Evolutionary conservation across 2,113 vertebrate species (phyloP), one percentile per base, ranked within the genome.

Genomic region (Oryzias javanicus): DNA sequence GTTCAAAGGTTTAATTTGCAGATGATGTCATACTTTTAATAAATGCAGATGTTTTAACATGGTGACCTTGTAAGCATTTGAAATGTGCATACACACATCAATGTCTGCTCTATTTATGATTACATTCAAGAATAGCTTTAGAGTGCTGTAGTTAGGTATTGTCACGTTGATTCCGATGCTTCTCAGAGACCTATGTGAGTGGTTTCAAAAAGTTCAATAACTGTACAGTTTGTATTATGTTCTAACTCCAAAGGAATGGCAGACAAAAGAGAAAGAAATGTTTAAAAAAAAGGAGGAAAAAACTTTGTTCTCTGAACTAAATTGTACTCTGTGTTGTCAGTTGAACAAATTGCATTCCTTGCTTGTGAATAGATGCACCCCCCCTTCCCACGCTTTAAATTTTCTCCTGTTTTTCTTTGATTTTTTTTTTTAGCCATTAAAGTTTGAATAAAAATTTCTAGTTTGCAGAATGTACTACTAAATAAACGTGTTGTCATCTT

Each of bases 151-250:
- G 91, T 92, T 92, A 90, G 89, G 88, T 92, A 92, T 94, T 92
- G 91, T 93, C 89, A 86, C 88, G 88, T 55, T 90, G 88, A 91
- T 90, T 94, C 84, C 89, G 84, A 89, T 86, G 84, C 87, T 92
- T 89, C 91, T 93, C 90, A 78, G 87, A 92, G 81, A 91, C 89
- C 91, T 93, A 89, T 92, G 91, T 92, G 90, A 93, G 90, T 91
- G 89, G 91, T 83, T 90, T 84, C 86, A 91, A 91, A 91, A 86
- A 89, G 87, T 91, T 93, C 89, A 91, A 91, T 91, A 93, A 92
- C 91, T 93, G 93, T 94, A 92, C 94, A 93, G 94, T 93, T 95
- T 94, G 91, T 94, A 93, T 93, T 91, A 91, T 94, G 91, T 93
- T 93, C 78, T 90, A 88, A 91, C 91, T 93, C 89, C 90, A 93